These are phyloP conservation scores for Elaeidobius kamerunicus DNA, from an alignment of 2,888 invertebrate species.

Conservation along the genomic window DNA sequence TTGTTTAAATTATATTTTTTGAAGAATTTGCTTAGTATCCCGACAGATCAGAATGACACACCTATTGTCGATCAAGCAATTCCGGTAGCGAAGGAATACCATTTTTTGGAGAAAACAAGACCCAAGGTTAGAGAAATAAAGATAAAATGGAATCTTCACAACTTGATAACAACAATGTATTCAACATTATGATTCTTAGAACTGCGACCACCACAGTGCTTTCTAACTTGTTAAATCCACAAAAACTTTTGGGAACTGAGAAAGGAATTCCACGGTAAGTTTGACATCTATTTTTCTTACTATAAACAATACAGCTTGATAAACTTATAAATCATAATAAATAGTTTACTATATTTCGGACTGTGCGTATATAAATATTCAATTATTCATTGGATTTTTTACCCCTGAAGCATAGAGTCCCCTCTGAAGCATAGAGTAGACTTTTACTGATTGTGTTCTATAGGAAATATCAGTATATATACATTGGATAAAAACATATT, in stretches of 20 bases:
- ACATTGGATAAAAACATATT: too few species aligned
- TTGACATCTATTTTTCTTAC: not conserved
- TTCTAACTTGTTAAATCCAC: conserved; percentile 62
- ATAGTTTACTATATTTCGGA: too few species aligned
- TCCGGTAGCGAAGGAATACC: conserved; percentile 7
- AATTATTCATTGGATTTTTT: too few species aligned
- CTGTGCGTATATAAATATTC: too few species aligned
- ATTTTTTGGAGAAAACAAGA: not conserved
- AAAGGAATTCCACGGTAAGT: conserved; percentile 50
- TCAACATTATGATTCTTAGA: conserved; percentile 35
- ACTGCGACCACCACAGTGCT: conserved; percentile 53
- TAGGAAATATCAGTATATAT: not conserved
- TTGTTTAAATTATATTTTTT: conserved; percentile 16
- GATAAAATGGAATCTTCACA: conserved; percentile 3
- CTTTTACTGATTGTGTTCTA: too few species aligned
- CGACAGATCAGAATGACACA: conserved; percentile 13
- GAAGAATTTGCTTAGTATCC: conserved; percentile 21
- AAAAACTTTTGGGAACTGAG: conserved; percentile 63
- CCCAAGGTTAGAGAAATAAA: conserved; percentile 8
- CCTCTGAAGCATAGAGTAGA: too few species aligned
- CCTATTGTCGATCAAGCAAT: conserved; percentile 2
- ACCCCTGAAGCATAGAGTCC: too few species aligned
- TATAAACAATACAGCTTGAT: not conserved
- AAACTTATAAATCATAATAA: too few species aligned
- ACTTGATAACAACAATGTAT: conserved; percentile 16